Conservation (phyloP, 2,797 vertebrate species). For the Acomys russatus region DNA sequence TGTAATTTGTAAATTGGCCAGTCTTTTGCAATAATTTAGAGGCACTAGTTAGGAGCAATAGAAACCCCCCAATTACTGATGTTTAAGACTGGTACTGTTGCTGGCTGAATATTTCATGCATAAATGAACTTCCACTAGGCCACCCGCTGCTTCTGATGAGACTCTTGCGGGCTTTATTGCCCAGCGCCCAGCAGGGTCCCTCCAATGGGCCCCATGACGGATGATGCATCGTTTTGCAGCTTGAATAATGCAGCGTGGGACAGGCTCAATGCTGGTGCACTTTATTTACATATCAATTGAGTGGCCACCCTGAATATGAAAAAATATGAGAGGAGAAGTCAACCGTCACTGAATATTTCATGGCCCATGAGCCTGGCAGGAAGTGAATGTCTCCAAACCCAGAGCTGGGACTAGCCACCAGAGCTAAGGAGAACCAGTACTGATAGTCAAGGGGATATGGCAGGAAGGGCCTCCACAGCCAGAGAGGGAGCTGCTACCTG, state of each 20-base stretch:
- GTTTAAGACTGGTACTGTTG: conserved; percentile 93
- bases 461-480: conserved; percentile 20
- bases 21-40: conserved; percentile 93
- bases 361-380: conserved; percentile 80
- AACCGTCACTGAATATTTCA: conserved; percentile 89
- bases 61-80: conserved; percentile 93
- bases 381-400: conserved; percentile 71
- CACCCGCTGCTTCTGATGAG: conserved; percentile 94
- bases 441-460: conserved; percentile 47
- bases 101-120: conserved; percentile 94
- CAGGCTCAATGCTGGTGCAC: conserved; percentile 86
- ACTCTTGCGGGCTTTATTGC: conserved; percentile 93
- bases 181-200: conserved; percentile 92
- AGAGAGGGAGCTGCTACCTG: conserved; percentile 63
- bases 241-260: conserved; percentile 92
- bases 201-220: conserved; percentile 92
- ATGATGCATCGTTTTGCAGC: conserved; percentile 90
- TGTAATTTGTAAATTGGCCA: conserved; percentile 92
- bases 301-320: conserved; percentile 88
- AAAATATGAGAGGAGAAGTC: conserved; percentile 87
- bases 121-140: conserved; percentile 93
- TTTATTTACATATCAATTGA: conserved; percentile 94
- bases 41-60: conserved; percentile 91
- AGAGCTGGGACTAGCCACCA: conserved; percentile 53
- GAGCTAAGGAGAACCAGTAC: background rate